Evolutionary conservation across 2,113 vertebrate genomes (phyloP), one percentile per base, ranked within the genome.

Genomic region (Ctenodactylus gundi): DNA sequence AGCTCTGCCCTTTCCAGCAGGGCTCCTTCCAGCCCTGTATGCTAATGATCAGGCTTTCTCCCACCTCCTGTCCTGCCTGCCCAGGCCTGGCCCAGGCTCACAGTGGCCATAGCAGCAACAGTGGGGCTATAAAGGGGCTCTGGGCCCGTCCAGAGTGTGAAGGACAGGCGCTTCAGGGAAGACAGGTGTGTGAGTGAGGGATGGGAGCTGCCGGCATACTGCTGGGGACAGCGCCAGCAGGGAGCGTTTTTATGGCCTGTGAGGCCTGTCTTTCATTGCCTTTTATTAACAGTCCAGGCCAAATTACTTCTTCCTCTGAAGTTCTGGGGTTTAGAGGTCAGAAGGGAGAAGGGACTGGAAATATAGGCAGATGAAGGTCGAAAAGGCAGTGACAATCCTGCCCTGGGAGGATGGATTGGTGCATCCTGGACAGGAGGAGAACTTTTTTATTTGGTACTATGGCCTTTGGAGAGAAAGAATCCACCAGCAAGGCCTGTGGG

Each of bases 121-220:
- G 23, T 44, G 46, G 67, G 68, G 17, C 70, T 83, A 14, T 92
- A 81, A 93, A 92, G 96, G 97, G 98, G 93, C 91, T 90, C 97
- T 95, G 94, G 96, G 94, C 93, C 98, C 97, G 97, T 98, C 97
- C 96, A 93, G 98, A 98, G 97, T 97, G 96, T 97, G 98, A 98
- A 98, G 98, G 98, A 97, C 98, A 97, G 98, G 97, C 94, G 97
- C 96, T 97, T 98, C 23, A 97, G 97, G 96, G 96, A 90, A 96
- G 96, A 72, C 93, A 96, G 97, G 97, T 96, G 96, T 96, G 96
- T 96, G 93, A 93, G 96, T 97, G 97, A 98, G 97, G 96, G 91
- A 97, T 92, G 77, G 93, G 97, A 97, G 97, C 98, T 97, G 96
- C 95, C 90, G 85, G 96, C 27, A 36, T 0, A 0, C 65, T 51